These are phyloP conservation scores for Psephotus haematonotus DNA, from an alignment of 2,113 vertebrate species.

Conservation along the genomic window DNA sequence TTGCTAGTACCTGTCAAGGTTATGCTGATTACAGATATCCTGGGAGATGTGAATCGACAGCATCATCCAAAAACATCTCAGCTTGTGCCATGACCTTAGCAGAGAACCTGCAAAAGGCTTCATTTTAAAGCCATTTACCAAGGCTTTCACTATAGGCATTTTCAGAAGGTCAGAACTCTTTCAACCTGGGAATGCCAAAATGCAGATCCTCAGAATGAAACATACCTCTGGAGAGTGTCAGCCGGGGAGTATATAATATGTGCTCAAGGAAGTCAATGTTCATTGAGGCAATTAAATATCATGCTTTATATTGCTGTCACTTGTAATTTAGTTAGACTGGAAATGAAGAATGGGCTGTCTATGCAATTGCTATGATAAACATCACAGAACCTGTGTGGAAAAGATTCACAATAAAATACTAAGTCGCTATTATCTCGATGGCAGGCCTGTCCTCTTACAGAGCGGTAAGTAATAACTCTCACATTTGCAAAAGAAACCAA, in stretches of 20 bases:
- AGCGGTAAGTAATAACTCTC: constrained; percentile 40
- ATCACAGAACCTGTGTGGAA: neutral
- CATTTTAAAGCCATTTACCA: neutral
- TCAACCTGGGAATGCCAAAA: neutral
- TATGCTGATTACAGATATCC: neutral
- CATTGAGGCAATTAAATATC: constrained; percentile 57
- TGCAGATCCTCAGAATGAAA: neutral
- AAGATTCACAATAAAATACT: constrained; percentile 25
- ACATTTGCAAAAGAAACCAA: constrained; percentile 53
- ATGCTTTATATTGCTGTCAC: constrained; percentile 43
- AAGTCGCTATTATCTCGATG: constrained; percentile 38
- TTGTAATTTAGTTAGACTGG: constrained; percentile 55
- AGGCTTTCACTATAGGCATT: neutral
- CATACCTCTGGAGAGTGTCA: neutral
- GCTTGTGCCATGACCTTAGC: neutral
- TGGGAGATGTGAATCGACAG: neutral
- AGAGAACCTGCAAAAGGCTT: neutral
- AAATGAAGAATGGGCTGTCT: constrained; percentile 53
- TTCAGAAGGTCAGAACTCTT: neutral
- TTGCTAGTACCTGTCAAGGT: neutral
- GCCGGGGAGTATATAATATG: neutral
- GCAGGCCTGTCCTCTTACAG: constrained; percentile 19
- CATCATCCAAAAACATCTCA: neutral
- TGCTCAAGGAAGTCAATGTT: constrained; percentile 16
- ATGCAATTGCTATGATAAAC: constrained; percentile 32